phyloP scores from a whole-genome alignment of 2,113 vertebrate species.

The Centropristis striata region DNA sequence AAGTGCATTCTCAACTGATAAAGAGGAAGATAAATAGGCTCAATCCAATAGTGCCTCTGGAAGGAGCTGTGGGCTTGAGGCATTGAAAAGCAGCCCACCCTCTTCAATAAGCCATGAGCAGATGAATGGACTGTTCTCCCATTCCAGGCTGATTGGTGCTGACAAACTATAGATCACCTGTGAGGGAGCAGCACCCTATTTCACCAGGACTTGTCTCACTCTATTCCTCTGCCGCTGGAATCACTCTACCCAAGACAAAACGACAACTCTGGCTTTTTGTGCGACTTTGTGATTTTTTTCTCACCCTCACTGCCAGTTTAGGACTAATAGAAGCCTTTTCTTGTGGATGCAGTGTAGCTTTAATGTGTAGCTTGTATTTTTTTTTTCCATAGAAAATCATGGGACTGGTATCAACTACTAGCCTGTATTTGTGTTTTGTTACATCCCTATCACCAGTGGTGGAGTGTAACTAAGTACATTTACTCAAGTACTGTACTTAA shows the following conservation, averaged over 20 bases:
- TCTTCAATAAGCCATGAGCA: constrained; percentile 83
- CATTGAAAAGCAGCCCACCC: constrained; percentile 79
- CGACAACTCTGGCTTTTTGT: constrained; percentile 53
- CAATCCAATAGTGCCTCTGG: constrained; percentile 75
- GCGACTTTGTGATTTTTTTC: constrained; percentile 47
- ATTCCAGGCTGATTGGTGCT: constrained; percentile 80
- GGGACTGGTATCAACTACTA: too few relatives aligned
- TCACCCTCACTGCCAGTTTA: constrained; percentile 18
- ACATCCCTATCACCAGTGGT: too few relatives aligned
- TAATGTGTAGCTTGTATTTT: too few relatives aligned
- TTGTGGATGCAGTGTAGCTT: constrained; percentile 13
- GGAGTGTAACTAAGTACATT: too few relatives aligned
- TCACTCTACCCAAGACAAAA: constrained; percentile 66
- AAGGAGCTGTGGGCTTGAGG: constrained; percentile 72
- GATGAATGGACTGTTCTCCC: constrained; percentile 80
- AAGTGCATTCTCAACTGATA: constrained; percentile 81
- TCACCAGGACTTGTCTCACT: constrained; percentile 74
- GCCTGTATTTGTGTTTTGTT: too few relatives aligned
- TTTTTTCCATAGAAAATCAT: too few relatives aligned
- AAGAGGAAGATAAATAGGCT: constrained; percentile 83
- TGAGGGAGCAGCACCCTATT: constrained; percentile 75
- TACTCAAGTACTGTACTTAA: too few relatives aligned
- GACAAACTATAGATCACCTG: constrained; percentile 85
- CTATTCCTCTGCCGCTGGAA: constrained; percentile 66
- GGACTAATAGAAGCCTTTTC: constrained; percentile 29